These are phyloP conservation scores for Autographa gamma DNA, from an alignment of 2,888 invertebrate genomes.

Conservation along the genomic window DNA sequence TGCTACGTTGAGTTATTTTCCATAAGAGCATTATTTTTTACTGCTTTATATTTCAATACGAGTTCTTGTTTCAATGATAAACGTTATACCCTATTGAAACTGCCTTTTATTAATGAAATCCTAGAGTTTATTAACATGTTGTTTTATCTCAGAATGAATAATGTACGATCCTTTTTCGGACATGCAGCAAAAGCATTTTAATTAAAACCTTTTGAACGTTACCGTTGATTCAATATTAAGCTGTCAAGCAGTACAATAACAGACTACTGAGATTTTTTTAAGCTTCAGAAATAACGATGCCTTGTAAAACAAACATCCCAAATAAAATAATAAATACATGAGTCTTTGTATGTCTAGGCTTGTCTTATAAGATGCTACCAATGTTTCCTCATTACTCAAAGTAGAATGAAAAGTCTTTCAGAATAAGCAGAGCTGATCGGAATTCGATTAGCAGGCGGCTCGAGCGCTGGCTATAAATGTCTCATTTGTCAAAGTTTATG, in stretches of 20 bases:
- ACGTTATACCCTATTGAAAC: constrained; percentile 19
- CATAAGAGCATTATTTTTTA: constrained; percentile 51
- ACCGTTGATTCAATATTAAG: too few species aligned
- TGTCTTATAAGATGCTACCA: constrained; percentile 3
- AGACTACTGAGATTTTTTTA: too few species aligned
- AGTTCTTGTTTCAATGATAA: constrained; percentile 38
- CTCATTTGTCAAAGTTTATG: constrained; percentile 77
- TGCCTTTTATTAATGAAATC: background rate
- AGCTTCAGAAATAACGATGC: too few species aligned
- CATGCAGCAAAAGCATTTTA: background rate
- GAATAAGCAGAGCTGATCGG: constrained; percentile 47
- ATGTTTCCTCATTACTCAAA: constrained; percentile 7
- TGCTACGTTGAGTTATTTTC: constrained; percentile 49
- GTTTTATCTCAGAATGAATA: background rate
- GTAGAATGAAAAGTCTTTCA: constrained; percentile 21
- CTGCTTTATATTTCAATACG: constrained; percentile 45
- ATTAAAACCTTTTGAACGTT: too few species aligned
- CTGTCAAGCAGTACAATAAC: too few species aligned
- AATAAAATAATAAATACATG: too few species aligned
- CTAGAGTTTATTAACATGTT: background rate
- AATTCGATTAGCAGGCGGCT: constrained; percentile 66
- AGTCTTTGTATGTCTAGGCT: background rate
- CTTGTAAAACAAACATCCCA: too few species aligned
- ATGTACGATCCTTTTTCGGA: background rate
- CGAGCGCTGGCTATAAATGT: constrained; percentile 64